Conservation (phyloP, 2,113 vertebrate genomes). For the Barnardius zonarius region DNA sequence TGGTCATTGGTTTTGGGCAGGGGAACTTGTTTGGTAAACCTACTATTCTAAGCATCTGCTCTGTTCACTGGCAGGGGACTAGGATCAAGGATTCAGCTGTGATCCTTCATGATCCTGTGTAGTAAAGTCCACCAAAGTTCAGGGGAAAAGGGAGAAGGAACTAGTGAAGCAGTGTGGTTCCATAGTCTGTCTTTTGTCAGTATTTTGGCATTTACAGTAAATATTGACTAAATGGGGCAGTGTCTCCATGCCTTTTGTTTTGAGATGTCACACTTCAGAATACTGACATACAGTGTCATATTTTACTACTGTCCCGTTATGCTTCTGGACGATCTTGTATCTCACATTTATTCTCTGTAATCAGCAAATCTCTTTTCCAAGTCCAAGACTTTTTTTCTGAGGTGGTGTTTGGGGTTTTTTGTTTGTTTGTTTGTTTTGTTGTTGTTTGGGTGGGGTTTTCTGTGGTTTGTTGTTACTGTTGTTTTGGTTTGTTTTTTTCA, state of each 20-base stretch:
- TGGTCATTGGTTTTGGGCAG: background rate
- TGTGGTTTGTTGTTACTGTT: too few species aligned
- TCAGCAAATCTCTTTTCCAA: background rate
- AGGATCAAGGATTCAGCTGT: background rate
- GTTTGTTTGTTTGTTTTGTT: background rate
- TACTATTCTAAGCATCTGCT: background rate
- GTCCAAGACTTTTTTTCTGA: background rate
- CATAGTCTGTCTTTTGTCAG: background rate
- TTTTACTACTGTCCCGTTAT: background rate
- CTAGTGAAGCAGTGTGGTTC: background rate
- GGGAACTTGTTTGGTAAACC: background rate
- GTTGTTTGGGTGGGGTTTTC: background rate
- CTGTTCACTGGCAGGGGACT: background rate
- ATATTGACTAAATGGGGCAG: background rate
- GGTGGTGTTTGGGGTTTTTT: background rate
- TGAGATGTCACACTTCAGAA: background rate
- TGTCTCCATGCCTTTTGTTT: background rate
- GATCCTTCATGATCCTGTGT: background rate
- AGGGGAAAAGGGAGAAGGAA: background rate
- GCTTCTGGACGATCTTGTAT: background rate
- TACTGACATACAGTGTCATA: background rate
- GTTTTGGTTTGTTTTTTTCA: background rate
- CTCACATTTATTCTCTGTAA: background rate
- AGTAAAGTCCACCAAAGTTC: background rate
- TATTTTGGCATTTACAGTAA: background rate